Evolutionary conservation across 1,140 invertebrate genomes (phyloP).

Genomic region (Trachelipus rathkii): DNA sequence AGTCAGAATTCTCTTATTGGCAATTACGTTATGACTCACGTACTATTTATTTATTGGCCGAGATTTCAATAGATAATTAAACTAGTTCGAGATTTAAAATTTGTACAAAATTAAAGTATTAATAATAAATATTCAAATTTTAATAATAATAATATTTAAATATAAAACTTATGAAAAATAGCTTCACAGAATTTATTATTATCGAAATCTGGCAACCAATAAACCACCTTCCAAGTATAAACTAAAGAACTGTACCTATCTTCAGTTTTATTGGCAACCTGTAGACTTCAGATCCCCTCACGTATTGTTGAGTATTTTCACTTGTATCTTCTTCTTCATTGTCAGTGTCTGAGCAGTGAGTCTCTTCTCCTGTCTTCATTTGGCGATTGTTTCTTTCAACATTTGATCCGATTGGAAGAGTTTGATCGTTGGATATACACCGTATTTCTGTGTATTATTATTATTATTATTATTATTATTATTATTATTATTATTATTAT

Average conservation of each 20-base stretch:
- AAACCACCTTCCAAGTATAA: too few relatives aligned
- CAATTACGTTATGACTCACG: too few relatives aligned
- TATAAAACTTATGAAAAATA: too few relatives aligned
- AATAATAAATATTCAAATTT: too few relatives aligned
- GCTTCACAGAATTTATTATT: too few relatives aligned
- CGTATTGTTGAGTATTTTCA: background rate
- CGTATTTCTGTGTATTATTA: conserved; percentile 48
- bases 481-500: background rate
- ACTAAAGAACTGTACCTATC: conserved; percentile 24
- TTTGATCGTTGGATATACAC: conserved; percentile 52
- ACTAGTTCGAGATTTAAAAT: too few relatives aligned
- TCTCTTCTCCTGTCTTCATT: conserved; percentile 2
- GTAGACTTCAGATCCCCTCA: conserved; percentile 25
- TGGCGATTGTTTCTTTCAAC: background rate
- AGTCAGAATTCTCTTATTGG: too few relatives aligned
- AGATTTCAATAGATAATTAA: too few relatives aligned
- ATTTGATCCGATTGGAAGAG: conserved; percentile 47
- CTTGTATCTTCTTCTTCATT: conserved; percentile 35
- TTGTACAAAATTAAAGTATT: too few relatives aligned
- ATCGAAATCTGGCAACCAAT: too few relatives aligned
- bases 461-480: background rate
- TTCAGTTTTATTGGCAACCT: conserved; percentile 36
- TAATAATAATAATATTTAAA: too few relatives aligned
- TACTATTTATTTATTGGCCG: too few relatives aligned
- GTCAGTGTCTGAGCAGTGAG: conserved; percentile 35